phyloP scores from a whole-genome alignment of 1,140 invertebrate genomes.

The Nebria ingens region DNA sequence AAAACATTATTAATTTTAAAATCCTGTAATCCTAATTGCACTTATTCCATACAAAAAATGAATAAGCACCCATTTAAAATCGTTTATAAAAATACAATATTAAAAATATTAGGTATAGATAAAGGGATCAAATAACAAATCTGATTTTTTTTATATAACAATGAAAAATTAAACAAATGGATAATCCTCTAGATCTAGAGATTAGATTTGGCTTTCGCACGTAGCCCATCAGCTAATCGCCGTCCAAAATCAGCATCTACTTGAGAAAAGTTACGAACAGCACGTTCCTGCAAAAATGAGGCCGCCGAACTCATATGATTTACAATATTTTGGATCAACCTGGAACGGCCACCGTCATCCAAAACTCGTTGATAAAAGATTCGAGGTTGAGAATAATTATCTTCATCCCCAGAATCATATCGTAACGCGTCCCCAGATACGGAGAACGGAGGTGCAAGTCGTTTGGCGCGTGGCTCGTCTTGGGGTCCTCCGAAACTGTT shows the following conservation, averaged over 20 bases:
- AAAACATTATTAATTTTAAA: too few species aligned
- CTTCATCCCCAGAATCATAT: slow-evolving; percentile 74
- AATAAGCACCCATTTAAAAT: too few species aligned
- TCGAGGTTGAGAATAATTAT: slow-evolving; percentile 80
- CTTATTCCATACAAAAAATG: too few species aligned
- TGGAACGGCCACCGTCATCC: slow-evolving; percentile 54
- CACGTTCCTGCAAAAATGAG: slow-evolving; percentile 76
- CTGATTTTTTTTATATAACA: too few species aligned
- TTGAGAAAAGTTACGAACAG: slow-evolving; percentile 62
- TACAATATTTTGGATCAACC: slow-evolving; percentile 73
- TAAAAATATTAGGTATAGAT: too few species aligned
- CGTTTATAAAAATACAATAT: too few species aligned
- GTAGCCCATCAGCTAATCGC: slow-evolving; percentile 49
- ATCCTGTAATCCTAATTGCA: too few species aligned
- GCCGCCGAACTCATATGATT: slow-evolving; percentile 65
- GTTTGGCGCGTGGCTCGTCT: slow-evolving; percentile 38
- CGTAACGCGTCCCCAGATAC: slow-evolving; percentile 50
- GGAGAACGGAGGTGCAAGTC: slow-evolving; percentile 41
- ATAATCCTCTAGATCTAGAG: too few species aligned
- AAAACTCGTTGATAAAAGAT: slow-evolving; percentile 75
- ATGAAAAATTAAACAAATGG: too few species aligned
- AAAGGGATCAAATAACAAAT: too few species aligned
- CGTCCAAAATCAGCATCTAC: slow-evolving; percentile 57
- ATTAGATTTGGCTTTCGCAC: not conserved
- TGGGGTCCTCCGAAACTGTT: slow-evolving; percentile 74